Evolutionary conservation across 92 coral and sea anemone genomes (phyloP).

Genomic region (Muricea muricata): DNA sequence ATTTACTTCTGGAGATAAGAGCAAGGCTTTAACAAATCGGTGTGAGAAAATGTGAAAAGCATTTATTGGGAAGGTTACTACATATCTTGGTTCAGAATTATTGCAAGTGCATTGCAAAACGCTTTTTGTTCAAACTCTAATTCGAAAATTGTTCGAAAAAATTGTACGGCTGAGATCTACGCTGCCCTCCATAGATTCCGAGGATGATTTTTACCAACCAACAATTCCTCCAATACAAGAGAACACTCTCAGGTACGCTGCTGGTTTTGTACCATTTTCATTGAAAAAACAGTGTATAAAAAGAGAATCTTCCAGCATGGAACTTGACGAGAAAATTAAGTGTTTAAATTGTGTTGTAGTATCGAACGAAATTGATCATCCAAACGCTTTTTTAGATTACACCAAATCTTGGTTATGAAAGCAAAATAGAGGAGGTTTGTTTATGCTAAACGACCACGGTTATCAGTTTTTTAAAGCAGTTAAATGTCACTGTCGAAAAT

Average conservation of each 20-base stretch:
- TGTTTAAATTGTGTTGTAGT: background rate
- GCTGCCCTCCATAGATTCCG: background rate
- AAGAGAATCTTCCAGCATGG: background rate
- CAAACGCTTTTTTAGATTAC: conserved; percentile 21
- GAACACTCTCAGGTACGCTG: conserved; percentile 45
- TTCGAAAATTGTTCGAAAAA: conserved; percentile 8
- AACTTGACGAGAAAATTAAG: background rate
- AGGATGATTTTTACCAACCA: too few species aligned
- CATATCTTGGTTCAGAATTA: too few species aligned
- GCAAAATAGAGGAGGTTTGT: conserved; percentile 42
- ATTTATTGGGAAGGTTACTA: background rate
- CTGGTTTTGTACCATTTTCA: conserved; percentile 45
- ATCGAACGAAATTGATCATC: background rate
- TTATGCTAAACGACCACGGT: conserved; percentile 3
- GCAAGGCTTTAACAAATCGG: background rate
- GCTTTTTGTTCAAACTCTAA: background rate
- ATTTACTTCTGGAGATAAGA: background rate
- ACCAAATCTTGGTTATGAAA: conserved; percentile 29
- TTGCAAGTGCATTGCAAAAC: background rate
- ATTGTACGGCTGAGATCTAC: background rate
- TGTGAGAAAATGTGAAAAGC: conserved; percentile 20
- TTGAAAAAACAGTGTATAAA: conserved; percentile 12
- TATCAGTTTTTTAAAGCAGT: conserved; percentile 32
- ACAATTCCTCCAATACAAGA: conserved; percentile 9
- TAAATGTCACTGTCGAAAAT: conserved; percentile 6